Conservation (phyloP, 2,888 invertebrate genomes). For the Cordilura impudica region DNA sequence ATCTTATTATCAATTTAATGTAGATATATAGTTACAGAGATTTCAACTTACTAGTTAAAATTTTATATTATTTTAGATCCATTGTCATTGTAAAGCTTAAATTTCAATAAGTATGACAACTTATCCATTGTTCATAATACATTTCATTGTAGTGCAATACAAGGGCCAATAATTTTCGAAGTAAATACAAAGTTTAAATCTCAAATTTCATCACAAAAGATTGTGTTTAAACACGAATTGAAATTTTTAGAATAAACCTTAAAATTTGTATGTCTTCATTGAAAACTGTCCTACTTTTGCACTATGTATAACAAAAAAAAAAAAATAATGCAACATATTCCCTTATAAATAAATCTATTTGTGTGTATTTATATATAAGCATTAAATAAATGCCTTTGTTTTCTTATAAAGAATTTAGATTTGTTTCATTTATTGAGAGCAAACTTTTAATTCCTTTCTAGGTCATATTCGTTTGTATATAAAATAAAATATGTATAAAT, state of each 20-base stretch:
- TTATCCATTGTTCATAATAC: too few species aligned
- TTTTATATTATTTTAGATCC: neutral
- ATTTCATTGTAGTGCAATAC: neutral
- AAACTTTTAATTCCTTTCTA: neutral
- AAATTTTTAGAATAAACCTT: neutral
- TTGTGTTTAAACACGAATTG: neutral
- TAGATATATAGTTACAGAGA: neutral
- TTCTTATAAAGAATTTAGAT: constrained; percentile 32
- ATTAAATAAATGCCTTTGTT: constrained; percentile 50
- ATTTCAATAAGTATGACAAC: neutral
- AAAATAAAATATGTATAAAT: neutral
- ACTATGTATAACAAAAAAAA: neutral
- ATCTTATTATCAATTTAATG: neutral
- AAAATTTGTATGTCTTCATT: neutral
- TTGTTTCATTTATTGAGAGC: neutral
- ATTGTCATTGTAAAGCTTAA: constrained; percentile 10
- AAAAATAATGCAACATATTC: neutral
- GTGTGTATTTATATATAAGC: constrained; percentile 24
- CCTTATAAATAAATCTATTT: constrained; percentile 17
- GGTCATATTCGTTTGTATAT: too few species aligned
- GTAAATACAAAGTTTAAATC: too few species aligned
- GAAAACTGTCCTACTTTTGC: neutral
- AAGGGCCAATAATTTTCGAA: neutral
- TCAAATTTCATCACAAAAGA: too few species aligned
- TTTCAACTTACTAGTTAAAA: neutral